Percentiles rank a stretch among this genome's conserved stretches.
Evolutionary conservation across 53 echinoderm and acorn worm species (phyloP).

Genomic region (Echinometra lucunter): DNA sequence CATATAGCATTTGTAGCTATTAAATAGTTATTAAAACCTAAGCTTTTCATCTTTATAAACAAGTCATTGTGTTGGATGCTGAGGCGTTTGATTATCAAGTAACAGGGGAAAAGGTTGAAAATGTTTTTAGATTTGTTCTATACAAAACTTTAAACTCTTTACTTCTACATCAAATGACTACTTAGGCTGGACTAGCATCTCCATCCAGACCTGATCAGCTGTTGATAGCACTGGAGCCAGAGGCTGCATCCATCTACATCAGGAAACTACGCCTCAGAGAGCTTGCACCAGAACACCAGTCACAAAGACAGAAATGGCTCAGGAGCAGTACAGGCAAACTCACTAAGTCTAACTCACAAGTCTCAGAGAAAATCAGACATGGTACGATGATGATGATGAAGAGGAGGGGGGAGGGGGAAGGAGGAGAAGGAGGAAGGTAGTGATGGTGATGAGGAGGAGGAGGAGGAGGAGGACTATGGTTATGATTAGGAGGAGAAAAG

Average conservation of each 20-base stretch:
- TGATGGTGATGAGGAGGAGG: background rate
- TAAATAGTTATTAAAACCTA: no score
- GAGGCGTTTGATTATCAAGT: no score
- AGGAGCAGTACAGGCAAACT: slow-evolving; percentile 71
- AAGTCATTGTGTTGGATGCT: no score
- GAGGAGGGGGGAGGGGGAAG: background rate
- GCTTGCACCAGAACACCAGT: slow-evolving; percentile 85
- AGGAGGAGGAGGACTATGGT: background rate
- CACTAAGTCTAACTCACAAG: slow-evolving; percentile 76
- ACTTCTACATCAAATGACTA: background rate
- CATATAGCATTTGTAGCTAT: no score
- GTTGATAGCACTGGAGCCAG: slow-evolving; percentile 95
- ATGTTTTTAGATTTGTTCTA: background rate
- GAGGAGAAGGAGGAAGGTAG: background rate
- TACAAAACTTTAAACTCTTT: background rate
- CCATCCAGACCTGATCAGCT: slow-evolving; percentile 84
- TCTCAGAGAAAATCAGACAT: slow-evolving; percentile 81
- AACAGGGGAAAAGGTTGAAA: background rate
- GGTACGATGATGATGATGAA: slow-evolving; percentile 61
- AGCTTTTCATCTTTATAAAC: no score
- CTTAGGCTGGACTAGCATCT: slow-evolving; percentile 91
- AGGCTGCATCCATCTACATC: slow-evolving; percentile 99
- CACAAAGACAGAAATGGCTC: slow-evolving; percentile 86
- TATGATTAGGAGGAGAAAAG: background rate
- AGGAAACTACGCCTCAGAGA: slow-evolving; percentile 85